Evolutionary conservation across 2,797 vertebrate genomes (phyloP), one percentile per base, ranked within the genome.

Genomic region (Neostethus bicornis): DNA sequence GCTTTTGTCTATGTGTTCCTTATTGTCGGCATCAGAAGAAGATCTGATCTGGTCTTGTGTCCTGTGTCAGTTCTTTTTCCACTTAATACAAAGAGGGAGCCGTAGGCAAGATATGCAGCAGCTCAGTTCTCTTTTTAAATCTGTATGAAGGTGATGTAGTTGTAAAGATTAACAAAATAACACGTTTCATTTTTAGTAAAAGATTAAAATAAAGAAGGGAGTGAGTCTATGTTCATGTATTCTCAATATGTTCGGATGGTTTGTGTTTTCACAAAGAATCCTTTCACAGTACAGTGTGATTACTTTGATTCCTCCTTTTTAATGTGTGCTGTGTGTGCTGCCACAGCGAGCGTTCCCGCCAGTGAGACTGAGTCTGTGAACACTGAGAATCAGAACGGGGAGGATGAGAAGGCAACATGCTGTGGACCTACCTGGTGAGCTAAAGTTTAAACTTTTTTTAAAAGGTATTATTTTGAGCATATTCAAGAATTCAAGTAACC

Each of bases 331-430:
- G 55, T 42, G 12, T 83, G 51, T 84, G 52, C 51, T 46, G 83
- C 87, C 63, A 77, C 93, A 99, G 97, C 95, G 55, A 99, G 96
- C 66, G 93, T 96, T 85, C 96, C 95, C 26, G 93, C 94, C 56
- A 99, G 97, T 1, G 97, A 99, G 84, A 97, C 95, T 0, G 97
- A 99, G 50, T 98, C 97, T 0, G 96, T 97, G 66, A 98, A 96
- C 85, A 97, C 95, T 0, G 97, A 99, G 84, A 96, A 95, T 2
- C 95, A 93, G 46, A 95, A 92, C 2, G 94, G 90, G 8, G 95
- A 95, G 73, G 94, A 94, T 12, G 96, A 95, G 76, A 93, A 87
- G 73, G 83, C 85, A 0, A 88, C 92, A 0, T 96, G 96, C 90
- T 99, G 96, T 0, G 95, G 94, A 50, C 90, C 86, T 51, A 61